Evolutionary conservation across 2,797 vertebrate species (phyloP), one percentile per base, ranked within the genome.

Genomic region (Adrianichthys oophorus): DNA sequence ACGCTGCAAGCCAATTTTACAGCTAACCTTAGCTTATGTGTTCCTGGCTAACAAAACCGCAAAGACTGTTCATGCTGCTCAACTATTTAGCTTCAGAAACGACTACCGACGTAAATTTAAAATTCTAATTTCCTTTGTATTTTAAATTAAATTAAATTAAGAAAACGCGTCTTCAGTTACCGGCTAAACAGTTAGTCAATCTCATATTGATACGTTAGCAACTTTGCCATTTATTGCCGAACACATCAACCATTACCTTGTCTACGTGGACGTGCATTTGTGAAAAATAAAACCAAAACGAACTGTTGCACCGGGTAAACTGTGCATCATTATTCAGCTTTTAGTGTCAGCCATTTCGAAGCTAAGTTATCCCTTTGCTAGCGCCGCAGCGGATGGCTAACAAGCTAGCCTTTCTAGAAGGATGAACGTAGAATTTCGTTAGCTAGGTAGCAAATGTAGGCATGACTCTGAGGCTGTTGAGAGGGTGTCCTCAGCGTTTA

Each of bases 11-110:
- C 69, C 72, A 61, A 21, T 48, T 59, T 63, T 62, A 70, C 26
- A 52, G 86, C 83, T 85, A 74, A 59, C 77, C 62, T 82, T 82
- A 90, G 85, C 83, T 82, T 15, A 75, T 69, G 72, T 79, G 79
- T 51, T 71, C 84, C 59, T 60, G 74, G 83, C 84, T 82, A 82
- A 73, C 63, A 68, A 46, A 52, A 59, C 73, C 56, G 54, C 70
- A 71, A 49, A 69, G 56, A 46, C 65, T 72, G 56, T 53, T 89
- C 86, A 82, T 90, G 85, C 78, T 90, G 70, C 69, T 67, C 50
- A 41, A 17, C 58, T 48, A 29, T 59, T 68, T 40, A 40, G 56
- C 56, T 72, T 50, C 41, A 46, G 23, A 18, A 45, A 14, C 50
- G 46, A 64, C 48, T 48, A 26, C 58, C 17, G 7, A 19, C 16